Evolutionary conservation across 2,113 vertebrate genomes (phyloP).

Genomic region (Trogon melanurus): DNA sequence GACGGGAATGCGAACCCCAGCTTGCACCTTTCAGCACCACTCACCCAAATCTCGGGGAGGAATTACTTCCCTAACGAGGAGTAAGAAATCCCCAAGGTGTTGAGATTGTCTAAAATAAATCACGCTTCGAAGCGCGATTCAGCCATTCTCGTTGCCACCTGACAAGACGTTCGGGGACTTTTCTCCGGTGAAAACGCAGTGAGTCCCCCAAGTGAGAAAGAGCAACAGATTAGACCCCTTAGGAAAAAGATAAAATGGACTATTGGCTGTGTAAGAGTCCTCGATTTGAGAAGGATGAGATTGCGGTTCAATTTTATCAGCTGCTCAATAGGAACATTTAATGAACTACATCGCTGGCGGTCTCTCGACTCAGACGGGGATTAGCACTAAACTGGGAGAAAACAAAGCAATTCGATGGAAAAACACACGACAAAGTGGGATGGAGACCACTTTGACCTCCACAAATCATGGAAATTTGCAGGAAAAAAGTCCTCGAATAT

Average conservation of each 20-base stretch:
- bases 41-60: neutral
- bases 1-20: fast-evolving
- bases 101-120: neutral
- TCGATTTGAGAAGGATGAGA: slow-evolving; percentile 21
- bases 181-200: neutral
- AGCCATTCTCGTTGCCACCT: neutral
- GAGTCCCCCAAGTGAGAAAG: neutral
- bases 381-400: slow-evolving; percentile 3
- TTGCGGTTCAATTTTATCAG: slow-evolving; percentile 43
- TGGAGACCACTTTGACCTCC: neutral
- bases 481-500: neutral
- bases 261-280: slow-evolving; percentile 22
- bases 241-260: slow-evolving; percentile 6
- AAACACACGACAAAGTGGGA: neutral
- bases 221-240: neutral
- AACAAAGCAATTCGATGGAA: neutral
- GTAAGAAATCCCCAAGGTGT: neutral
- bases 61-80: neutral
- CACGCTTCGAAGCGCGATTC: neutral
- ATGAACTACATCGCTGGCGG: neutral
- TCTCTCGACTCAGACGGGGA: neutral
- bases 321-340: slow-evolving; percentile 21
- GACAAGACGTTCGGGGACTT: neutral
- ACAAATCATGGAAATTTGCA: neutral
- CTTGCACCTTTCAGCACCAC: neutral